A percentile compares a stretch with the other conserved stretches of the same genome.
These are phyloP conservation scores for Carcharodon carcharias DNA, from an alignment of 2,797 vertebrate genomes.

Conservation along the genomic window DNA sequence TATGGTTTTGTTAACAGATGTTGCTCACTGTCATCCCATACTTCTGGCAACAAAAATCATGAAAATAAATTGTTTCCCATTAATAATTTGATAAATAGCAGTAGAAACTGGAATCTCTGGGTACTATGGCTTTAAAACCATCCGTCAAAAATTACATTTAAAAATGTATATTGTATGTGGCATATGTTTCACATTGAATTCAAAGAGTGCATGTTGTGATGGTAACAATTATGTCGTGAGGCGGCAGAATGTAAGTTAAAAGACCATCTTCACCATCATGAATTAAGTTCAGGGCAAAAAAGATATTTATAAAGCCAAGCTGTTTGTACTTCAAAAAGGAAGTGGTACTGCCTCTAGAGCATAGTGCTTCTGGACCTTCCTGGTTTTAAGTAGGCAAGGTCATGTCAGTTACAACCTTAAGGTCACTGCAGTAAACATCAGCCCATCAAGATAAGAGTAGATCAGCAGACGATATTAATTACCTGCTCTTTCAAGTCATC, in stretches of 20 bases:
- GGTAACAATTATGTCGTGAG: slow-evolving; percentile 35
- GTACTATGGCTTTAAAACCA: neutral
- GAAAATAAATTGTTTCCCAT: neutral
- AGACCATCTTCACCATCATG: slow-evolving; percentile 34
- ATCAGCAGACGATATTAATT: slow-evolving; percentile 65
- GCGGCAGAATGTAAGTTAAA: slow-evolving; percentile 31
- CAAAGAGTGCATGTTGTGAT: slow-evolving; percentile 30
- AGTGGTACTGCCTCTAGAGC: slow-evolving; percentile 41
- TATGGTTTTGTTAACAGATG: neutral
- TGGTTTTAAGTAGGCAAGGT: slow-evolving; percentile 50
- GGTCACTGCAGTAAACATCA: slow-evolving; percentile 53
- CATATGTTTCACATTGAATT: slow-evolving; percentile 35
- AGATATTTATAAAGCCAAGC: slow-evolving; percentile 41
- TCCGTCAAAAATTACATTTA: neutral
- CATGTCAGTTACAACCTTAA: slow-evolving; percentile 46
- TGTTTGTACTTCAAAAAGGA: slow-evolving; percentile 43
- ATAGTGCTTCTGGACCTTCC: slow-evolving; percentile 46
- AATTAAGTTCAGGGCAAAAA: slow-evolving; percentile 25
- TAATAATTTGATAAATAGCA: neutral
- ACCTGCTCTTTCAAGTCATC: slow-evolving; percentile 64
- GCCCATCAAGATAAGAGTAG: slow-evolving; percentile 66
- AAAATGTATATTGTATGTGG: neutral
- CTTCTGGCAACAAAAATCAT: neutral
- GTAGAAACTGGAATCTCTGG: neutral
- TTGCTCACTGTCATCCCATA: neutral